phyloP scores from a whole-genome alignment of 1,140 invertebrate genomes.

The Pseudomyrmex gracilis region DNA sequence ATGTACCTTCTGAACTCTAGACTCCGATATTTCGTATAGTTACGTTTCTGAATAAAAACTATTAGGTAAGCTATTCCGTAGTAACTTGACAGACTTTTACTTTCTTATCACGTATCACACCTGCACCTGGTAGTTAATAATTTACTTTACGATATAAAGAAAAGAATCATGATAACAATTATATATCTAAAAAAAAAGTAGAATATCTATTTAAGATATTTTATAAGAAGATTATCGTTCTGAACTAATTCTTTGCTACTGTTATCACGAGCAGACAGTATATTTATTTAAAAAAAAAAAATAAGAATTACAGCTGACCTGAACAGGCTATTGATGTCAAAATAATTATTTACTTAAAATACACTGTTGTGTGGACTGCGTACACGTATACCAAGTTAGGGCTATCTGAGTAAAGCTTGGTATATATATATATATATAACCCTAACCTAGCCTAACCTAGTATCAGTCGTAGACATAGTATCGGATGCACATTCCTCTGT shows the following conservation, averaged over 20 bases:
- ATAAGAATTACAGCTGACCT: background rate
- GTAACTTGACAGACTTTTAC: background rate
- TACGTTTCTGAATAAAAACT: slow-evolving; percentile 15
- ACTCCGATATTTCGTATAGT: background rate
- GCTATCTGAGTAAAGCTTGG: slow-evolving; percentile 25
- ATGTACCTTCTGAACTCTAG: slow-evolving; percentile 36
- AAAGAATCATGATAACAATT: slow-evolving; percentile 4
- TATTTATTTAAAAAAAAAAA: background rate
- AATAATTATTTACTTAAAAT: background rate
- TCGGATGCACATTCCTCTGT: background rate
- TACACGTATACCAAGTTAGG: no score
- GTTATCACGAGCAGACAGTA: background rate
- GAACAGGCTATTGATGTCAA: background rate
- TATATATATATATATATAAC: slow-evolving; percentile 67
- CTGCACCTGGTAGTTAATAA: background rate
- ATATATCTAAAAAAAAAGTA: background rate
- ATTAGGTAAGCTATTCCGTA: background rate
- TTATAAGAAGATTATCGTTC: background rate
- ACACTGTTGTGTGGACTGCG: no score
- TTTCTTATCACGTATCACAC: slow-evolving; percentile 3
- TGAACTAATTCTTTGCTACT: background rate
- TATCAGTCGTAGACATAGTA: slow-evolving; percentile 9
- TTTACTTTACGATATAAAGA: background rate
- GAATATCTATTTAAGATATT: background rate
- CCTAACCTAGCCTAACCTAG: slow-evolving; percentile 72